Evolutionary conservation across 2,888 invertebrate genomes (phyloP), one percentile per base, ranked within the genome.

Genomic region (Mantis religiosa): DNA sequence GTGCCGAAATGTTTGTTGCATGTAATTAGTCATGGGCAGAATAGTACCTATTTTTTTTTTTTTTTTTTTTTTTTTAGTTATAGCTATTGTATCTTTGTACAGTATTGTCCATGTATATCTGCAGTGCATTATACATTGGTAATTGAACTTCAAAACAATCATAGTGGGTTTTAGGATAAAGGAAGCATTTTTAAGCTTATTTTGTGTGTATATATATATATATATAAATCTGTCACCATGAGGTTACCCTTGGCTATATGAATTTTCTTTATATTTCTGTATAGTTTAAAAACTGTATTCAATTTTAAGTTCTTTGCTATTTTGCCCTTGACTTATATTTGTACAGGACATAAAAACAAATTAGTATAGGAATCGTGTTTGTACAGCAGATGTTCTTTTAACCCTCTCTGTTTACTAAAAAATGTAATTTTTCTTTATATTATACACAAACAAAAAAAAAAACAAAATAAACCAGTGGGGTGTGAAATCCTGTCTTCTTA

Each of bases 341-440:
- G 84, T 84, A 85, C 14, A 27, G 15, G 14, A 85, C 9, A 27
- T 27, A 7, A n/a, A 47, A n/a, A 47, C 6, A 54, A 41, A 15
- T n/a, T 34, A 47, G 85, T 25, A 15, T 85, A 86, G 81, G 28
- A 86, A 86, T 28, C 28, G 86, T 86, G 86, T 86, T 86, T 86
- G 86, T 86, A 86, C 86, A 86, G 86, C 54, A 41, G 54, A 28
- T 86, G 54, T 86, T 8, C 30, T 86, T 86, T 84, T 84, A 25
- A n/a, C 27, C 54, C 28, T 41, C 30, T 86, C 28, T 71, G 86
- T 81, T 71, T 86, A 86, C 28, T 86, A 71, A 27, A 81, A 28
- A 47, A 71, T 85, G 28, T 28, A 85, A 71, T 28, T 71, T 41
- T 85, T 85, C 85, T 71, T 86, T 81, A 71, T 71, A 86, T 54